Conservation (phyloP, 2,797 vertebrate species). For the Syncerus caffer region DNA sequence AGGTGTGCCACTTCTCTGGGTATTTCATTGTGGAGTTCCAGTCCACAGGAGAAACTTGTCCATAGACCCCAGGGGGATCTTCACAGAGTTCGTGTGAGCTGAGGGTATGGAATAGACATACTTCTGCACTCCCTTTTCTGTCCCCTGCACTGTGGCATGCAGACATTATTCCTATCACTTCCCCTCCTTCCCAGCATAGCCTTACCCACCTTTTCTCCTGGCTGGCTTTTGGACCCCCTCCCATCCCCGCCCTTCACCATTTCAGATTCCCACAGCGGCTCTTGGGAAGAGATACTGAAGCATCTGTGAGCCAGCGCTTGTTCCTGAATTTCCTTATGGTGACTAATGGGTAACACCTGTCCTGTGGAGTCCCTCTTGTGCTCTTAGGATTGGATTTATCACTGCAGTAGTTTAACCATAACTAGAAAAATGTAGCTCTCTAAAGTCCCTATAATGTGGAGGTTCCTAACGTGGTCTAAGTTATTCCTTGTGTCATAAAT, state of each 20-base stretch:
- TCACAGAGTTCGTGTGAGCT: neutral
- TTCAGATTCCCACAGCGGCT: constrained; percentile 9
- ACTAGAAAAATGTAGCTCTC: constrained; percentile 77
- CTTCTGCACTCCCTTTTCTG: neutral
- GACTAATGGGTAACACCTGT: constrained; percentile 75
- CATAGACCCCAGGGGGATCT: neutral
- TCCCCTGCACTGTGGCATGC: neutral
- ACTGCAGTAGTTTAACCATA: constrained; percentile 74
- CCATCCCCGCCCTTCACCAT: neutral
- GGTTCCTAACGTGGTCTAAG: constrained; percentile 63
- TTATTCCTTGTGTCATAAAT: constrained; percentile 64
- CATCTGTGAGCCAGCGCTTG: constrained; percentile 34
- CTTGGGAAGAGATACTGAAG: constrained; percentile 11
- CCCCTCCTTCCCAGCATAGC: neutral
- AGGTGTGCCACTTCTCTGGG: neutral
- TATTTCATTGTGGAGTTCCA: neutral
- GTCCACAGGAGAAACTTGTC: neutral
- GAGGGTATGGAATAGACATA: neutral
- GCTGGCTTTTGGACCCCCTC: neutral
- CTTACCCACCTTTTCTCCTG: constrained; percentile 48
- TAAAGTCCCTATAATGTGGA: constrained; percentile 66
- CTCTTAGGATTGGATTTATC: constrained; percentile 72
- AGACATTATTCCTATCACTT: neutral
- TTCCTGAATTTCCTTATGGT: constrained; percentile 9
- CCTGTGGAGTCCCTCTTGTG: constrained; percentile 62